These are phyloP conservation scores for Temnothorax curvispinosus DNA, from an alignment of 1,140 invertebrate genomes.

Conservation along the genomic window DNA sequence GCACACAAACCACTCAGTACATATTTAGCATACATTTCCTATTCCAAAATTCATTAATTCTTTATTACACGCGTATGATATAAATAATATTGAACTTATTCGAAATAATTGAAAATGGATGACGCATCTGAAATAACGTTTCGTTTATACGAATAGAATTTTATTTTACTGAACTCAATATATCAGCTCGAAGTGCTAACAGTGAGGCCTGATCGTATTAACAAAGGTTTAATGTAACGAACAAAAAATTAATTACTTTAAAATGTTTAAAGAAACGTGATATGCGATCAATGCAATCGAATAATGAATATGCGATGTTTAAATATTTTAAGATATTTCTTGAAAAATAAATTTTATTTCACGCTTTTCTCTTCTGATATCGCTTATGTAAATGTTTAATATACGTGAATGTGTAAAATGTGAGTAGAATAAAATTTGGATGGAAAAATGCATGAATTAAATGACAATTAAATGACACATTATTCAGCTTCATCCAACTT, in stretches of 20 bases:
- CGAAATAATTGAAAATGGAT: neutral
- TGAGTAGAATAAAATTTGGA: neutral
- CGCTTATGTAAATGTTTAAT: neutral
- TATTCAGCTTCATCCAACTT: slow-evolving; percentile 4
- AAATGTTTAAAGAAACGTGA: slow-evolving; percentile 2
- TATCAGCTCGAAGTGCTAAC: neutral
- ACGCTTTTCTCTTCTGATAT: neutral
- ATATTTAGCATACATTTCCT: neutral
- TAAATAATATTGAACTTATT: slow-evolving; percentile 37
- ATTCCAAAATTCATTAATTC: neutral
- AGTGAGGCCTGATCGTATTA: neutral
- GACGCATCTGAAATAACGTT: neutral
- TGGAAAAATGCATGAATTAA: neutral
- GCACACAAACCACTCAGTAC: neutral
- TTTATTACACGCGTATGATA: neutral
- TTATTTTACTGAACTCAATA: slow-evolving; percentile 1
- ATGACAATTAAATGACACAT: neutral
- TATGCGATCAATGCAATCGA: neutral
- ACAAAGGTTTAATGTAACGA: slow-evolving; percentile 9
- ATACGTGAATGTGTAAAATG: neutral
- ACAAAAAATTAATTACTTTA: slow-evolving; percentile 7
- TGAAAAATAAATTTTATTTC: neutral
- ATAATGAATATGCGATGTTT: neutral
- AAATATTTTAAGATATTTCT: neutral
- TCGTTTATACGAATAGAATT: neutral